phyloP scores from a whole-genome alignment of 2,888 invertebrate species.

The Amphipoea lucens region DNA sequence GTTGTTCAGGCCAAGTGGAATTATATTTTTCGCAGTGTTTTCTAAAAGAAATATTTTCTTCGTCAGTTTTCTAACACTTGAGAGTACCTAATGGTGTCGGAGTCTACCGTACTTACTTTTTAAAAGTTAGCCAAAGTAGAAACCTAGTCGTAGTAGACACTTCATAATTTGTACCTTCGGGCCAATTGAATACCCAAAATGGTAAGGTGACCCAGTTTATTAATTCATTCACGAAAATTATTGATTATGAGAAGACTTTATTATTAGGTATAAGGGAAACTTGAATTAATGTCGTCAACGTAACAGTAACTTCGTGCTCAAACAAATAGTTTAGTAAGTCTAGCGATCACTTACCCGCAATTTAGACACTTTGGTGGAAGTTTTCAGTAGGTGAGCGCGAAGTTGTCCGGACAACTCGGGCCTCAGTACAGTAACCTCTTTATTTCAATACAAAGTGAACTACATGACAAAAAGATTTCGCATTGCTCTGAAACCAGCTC shows the following conservation, averaged over 20 bases:
- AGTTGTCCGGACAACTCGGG: neutral
- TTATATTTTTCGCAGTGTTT: constrained; percentile 18
- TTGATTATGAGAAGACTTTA: too few species aligned
- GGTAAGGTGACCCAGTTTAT: neutral
- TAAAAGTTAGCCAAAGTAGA: neutral
- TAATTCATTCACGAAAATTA: neutral
- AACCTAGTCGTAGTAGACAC: neutral
- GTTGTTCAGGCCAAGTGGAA: constrained; percentile 17
- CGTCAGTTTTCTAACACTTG: neutral
- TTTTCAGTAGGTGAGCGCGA: constrained; percentile 15
- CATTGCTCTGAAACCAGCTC: constrained; percentile 4
- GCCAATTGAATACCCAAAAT: neutral
- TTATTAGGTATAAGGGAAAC: neutral
- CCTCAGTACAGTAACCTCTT: constrained; percentile 26
- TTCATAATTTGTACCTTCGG: neutral
- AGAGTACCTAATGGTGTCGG: neutral
- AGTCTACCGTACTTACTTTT: neutral
- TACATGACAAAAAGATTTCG: constrained; percentile 29
- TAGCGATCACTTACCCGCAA: constrained; percentile 17
- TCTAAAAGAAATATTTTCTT: neutral
- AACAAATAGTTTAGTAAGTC: constrained; percentile 44
- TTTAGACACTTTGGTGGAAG: constrained; percentile 26
- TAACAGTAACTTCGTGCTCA: neutral
- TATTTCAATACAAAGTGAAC: constrained; percentile 25
- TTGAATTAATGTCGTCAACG: neutral